Percentiles rank a stretch among this genome's conserved stretches.
These are phyloP conservation scores for Sinonovacula constricta DNA, from an alignment of 1,140 invertebrate species.

Conservation along the genomic window DNA sequence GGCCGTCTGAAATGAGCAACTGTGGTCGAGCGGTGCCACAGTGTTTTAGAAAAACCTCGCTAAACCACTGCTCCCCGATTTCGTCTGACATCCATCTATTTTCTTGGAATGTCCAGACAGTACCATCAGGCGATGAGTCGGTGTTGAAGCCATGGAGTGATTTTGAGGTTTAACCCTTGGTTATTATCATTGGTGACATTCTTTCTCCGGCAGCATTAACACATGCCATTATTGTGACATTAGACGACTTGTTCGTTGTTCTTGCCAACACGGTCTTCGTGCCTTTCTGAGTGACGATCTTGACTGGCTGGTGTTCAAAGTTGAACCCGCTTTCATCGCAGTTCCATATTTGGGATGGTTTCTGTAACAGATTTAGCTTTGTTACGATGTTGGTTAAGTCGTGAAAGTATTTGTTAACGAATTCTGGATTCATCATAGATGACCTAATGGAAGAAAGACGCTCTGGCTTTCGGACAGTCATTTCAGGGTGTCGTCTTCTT, in stretches of 20 bases:
- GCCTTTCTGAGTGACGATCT: conserved; percentile 21
- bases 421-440: conserved; percentile 40
- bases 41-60: conserved; percentile 52
- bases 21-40: conserved; percentile 43
- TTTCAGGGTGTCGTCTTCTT: conserved; percentile 38
- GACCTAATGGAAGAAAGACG: conserved; percentile 28
- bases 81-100: conserved; percentile 55
- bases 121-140: conserved; percentile 1
- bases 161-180: conserved; percentile 49
- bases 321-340: conserved; percentile 6
- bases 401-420: conserved; percentile 44
- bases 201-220: conserved; percentile 42
- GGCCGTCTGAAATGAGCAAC: conserved; percentile 50
- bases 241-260: not conserved
- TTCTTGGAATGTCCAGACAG: conserved; percentile 43
- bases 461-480: conserved; percentile 48
- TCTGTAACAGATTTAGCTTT: not conserved
- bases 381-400: conserved; percentile 8
- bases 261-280: conserved; percentile 28
- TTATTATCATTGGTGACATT: conserved; percentile 55
- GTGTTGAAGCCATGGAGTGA: conserved; percentile 44
- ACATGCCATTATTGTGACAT: conserved; percentile 50
- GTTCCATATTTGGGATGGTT: conserved; percentile 14
- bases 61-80: conserved; percentile 44
- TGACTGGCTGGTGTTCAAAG: conserved; percentile 28